A percentile compares a stretch with the other conserved stretches of the same genome.
phyloP scores from a whole-genome alignment of 2,888 invertebrate species.

The Anaspis maculata region DNA sequence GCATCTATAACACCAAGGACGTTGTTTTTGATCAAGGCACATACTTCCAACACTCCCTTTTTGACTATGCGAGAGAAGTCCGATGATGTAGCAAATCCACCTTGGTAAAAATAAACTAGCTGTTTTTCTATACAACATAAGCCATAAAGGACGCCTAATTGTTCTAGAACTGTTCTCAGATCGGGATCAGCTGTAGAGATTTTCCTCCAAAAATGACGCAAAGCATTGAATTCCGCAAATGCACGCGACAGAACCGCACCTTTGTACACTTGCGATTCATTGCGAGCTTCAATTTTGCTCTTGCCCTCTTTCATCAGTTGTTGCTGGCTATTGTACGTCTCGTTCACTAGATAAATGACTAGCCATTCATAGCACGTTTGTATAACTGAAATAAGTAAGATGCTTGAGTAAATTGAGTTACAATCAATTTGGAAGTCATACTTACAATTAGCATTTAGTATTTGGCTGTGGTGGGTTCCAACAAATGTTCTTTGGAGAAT shows the following conservation, averaged over 20 bases:
- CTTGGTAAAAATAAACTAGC: conserved; percentile 54
- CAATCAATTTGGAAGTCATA: conserved; percentile 9
- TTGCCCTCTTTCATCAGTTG: conserved; percentile 46
- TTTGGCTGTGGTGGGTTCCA: conserved; percentile 28
- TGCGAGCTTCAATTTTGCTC: conserved; percentile 66
- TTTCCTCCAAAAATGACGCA: conserved; percentile 46
- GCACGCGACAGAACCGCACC: conserved; percentile 66
- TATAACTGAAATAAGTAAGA: conserved; percentile 60
- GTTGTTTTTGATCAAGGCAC: conserved; percentile 62
- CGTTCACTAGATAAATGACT: conserved; percentile 66
- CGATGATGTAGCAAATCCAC: conserved; percentile 35
- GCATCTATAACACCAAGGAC: conserved; percentile 74
- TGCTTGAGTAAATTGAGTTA: conserved; percentile 14
- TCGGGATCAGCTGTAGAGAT: conserved; percentile 36
- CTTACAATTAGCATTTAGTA: conserved; percentile 39
- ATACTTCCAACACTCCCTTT: conserved; percentile 59
- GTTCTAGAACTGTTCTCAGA: conserved; percentile 42
- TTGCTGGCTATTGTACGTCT: conserved; percentile 57
- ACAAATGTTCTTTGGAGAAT: conserved; percentile 43
- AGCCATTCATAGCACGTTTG: conserved; percentile 74
- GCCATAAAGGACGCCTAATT: conserved; percentile 49
- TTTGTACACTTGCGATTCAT: conserved; percentile 69
- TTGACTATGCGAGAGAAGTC: conserved; percentile 54
- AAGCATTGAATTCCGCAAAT: conserved; percentile 64
- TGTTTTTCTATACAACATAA: conserved; percentile 53